Evolutionary conservation across 1,140 invertebrate genomes (phyloP), one percentile per base, ranked within the genome.

Genomic region (Watersipora subatra): DNA sequence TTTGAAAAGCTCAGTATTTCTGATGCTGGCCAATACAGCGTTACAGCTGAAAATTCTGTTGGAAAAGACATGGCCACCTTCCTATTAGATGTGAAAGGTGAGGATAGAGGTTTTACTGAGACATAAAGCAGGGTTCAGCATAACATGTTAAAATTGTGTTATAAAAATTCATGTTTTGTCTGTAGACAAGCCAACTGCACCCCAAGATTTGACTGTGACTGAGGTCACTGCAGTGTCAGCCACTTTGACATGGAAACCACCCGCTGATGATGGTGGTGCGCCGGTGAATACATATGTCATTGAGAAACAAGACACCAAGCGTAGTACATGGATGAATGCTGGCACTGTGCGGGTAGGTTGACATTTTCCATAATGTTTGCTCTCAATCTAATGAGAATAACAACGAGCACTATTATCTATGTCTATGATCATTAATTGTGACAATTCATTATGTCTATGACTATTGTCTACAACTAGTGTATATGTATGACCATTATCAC

Each of bases 271-370:
- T 67, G 79, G 78, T 22, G 78, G 78, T 17, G 67, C 75, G 27
- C 66, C 72, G 19, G 68, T 80, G 20, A 73, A 69, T 3, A 72
- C 70, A 46, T 80, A 79, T 66, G 66, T 74, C n/a, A 68, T 80
- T 56, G 77, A 81, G 68, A 75, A 76, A 63, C 85, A 73, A 26
- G 73, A 75, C 61, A 77, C 66, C 22, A 91, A 89, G 30, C 86
- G 86, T 28, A 83, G 85, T 28, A 85, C 89, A 22, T 99, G 95
- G 95, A 90, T 91, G 73, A 87, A 91, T 61, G 91, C 94, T 26
- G 76, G 71, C 22, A 68, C 74, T 61, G 67, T 71, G 7, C 34
- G 34, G 34, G 34, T 46, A 12, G n/a, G 34, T 46, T 46, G 7
- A n/a, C n/a, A n/a, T n/a, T n/a, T n/a, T n/a, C n/a, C n/a, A n/a